Percentiles rank a stretch among this genome's conserved stretches.
Evolutionary conservation across 64 coral and sea anemone genomes (phyloP).

Genomic region (Stichodactyla helianthus): DNA sequence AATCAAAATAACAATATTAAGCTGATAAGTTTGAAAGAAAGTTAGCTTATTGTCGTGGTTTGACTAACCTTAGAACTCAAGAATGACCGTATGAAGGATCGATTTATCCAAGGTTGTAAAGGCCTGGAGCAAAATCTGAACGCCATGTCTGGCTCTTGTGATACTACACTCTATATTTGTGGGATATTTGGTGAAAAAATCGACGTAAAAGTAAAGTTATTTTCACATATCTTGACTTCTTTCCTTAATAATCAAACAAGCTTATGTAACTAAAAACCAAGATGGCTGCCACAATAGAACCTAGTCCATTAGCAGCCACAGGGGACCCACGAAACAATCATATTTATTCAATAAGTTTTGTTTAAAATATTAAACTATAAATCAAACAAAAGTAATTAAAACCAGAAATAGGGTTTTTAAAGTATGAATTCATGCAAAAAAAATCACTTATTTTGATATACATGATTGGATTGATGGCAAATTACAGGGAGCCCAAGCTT

Average conservation of each 20-base stretch:
- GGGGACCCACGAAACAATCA: background rate
- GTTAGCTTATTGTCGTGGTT: background rate
- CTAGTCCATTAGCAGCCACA: background rate
- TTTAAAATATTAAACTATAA: background rate
- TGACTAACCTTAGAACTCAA: background rate
- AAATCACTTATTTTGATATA: too few species aligned
- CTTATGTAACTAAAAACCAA: conserved; percentile 15
- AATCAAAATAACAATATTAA: background rate
- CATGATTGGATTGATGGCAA: too few species aligned
- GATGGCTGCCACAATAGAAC: background rate
- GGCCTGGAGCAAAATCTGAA: conserved; percentile 19
- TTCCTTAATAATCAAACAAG: background rate
- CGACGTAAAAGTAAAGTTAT: background rate
- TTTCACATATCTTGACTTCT: background rate
- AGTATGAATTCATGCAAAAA: too few species aligned
- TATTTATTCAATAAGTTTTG: background rate
- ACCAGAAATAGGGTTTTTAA: too few species aligned
- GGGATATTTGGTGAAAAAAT: background rate
- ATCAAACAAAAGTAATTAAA: too few species aligned
- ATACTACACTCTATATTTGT: background rate
- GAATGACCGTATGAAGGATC: background rate
- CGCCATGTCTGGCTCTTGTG: background rate
- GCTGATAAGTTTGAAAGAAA: background rate
- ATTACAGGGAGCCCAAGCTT: too few species aligned
- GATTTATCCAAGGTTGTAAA: conserved; percentile 9